Evolutionary conservation across 2,797 vertebrate species (phyloP).

Genomic region (Natrix natrix): DNA sequence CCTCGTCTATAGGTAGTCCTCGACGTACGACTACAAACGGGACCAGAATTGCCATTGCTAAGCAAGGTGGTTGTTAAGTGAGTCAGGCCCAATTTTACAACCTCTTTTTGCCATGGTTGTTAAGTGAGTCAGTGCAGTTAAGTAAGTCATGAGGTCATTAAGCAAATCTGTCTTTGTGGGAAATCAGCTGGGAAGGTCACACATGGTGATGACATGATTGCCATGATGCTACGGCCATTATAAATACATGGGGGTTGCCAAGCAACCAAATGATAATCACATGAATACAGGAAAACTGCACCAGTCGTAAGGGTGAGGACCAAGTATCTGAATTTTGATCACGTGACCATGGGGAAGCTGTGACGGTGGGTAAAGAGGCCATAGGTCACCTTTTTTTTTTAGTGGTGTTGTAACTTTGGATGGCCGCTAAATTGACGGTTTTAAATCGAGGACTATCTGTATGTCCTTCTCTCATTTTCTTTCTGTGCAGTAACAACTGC

Average conservation of each 20-base stretch:
- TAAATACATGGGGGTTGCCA: not conserved
- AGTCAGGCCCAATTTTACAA: not conserved
- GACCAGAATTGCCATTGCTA: not conserved
- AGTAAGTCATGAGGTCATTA: not conserved
- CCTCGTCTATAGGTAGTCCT: not conserved
- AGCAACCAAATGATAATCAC: not conserved
- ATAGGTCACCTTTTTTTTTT: not conserved
- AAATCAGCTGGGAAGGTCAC: not conserved
- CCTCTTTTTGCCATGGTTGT: not conserved
- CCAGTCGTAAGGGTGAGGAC: not conserved
- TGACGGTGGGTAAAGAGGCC: fast-evolving
- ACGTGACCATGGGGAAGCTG: not conserved
- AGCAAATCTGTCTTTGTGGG: not conserved
- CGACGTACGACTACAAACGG: not conserved
- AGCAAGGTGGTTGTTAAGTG: not conserved
- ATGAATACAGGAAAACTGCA: not conserved
- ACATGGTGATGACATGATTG: not conserved
- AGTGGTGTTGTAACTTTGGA: not conserved
- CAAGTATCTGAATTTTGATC: not conserved
- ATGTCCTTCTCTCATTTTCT: not conserved
- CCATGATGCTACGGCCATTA: not conserved
- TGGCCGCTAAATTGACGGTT: not conserved
- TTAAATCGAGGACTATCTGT: not conserved
- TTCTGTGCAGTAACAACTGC: not conserved
- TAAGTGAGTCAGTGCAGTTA: not conserved